phyloP scores from a whole-genome alignment of 2,113 vertebrate genomes.

The Oreochromis aureus region DNA sequence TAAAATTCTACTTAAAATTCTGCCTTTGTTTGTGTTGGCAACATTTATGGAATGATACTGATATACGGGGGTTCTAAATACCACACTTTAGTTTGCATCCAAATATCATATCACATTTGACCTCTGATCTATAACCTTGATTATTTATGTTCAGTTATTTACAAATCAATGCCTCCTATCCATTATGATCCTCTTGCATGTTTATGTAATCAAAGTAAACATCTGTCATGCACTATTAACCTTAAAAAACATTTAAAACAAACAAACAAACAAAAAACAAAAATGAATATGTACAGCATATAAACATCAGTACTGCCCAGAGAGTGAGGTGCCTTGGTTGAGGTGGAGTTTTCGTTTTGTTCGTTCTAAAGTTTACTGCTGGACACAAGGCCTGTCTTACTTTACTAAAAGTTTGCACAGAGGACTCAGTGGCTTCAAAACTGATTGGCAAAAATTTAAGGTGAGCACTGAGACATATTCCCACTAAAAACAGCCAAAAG shows the following conservation, averaged over 20 bases:
- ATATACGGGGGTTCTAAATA: neutral
- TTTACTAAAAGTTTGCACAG: neutral
- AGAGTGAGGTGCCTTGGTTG: neutral
- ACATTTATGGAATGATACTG: neutral
- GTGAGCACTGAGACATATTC: neutral
- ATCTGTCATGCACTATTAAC: neutral
- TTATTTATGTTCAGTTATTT: neutral
- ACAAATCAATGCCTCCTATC: neutral
- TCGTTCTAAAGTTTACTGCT: neutral
- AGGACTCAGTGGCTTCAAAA: neutral
- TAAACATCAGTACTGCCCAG: rapidly evolving
- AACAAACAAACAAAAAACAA: neutral
- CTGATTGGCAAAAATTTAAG: neutral
- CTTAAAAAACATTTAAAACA: neutral
- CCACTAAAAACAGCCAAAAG: neutral
- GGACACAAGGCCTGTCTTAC: neutral
- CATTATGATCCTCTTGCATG: neutral
- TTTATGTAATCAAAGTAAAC: neutral
- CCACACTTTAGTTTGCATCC: neutral
- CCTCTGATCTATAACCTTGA: neutral
- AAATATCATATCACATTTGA: neutral
- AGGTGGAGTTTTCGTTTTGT: neutral
- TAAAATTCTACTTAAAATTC: neutral
- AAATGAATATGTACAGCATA: neutral
- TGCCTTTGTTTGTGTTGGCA: neutral